Evolutionary conservation across 1,140 invertebrate species (phyloP), one percentile per base, ranked within the genome.

Genomic region (Cotesia typhae): DNA sequence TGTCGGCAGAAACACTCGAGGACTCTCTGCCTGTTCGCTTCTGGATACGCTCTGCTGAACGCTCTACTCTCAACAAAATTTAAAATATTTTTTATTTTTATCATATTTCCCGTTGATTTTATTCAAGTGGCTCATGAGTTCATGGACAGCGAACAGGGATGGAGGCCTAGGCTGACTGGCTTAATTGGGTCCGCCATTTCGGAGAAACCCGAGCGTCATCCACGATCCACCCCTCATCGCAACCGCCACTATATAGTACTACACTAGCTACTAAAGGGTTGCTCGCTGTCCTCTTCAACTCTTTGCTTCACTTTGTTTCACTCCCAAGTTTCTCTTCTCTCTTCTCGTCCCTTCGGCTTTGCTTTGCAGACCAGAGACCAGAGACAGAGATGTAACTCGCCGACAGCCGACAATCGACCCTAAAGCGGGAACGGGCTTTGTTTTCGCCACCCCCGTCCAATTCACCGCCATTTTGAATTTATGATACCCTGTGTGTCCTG

Each of bases 151-250:
- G 41, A 47, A 7, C 28, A 28, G 28, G 52, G 55, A 75, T 71
- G 70, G 67, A 73, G 28, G 28, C 28, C 28, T 28, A 28, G 28
- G 28, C 28, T 28, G 28, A 28, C 60, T 59, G 68, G 59, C 78
- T 82, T 84, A 84, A 84, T 84, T 86, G 85, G 84, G 85, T 86
- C 84, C 84, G 85, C 85, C 85, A 87, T 87, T 87, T 87, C 86
- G 84, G 82, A 77, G 79, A 81, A 84, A 76, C 82, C 80, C 81
- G 70, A 71, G 47, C 70, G 35, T 51, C 61, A 71, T 71, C 63
- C 28, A 71, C 63, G 63, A 41, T 78, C 77, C 79, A 77, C 74
- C 76, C 70, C 12, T 36, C 67, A 38, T 28, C 67, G 38, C 51
- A 38, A 36, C 17, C 4, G 14, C 41, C 5, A 9, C 10, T 6